Base-by-base conservation (phyloP, 2,888 invertebrate species). In the Creontiades dilutus region DNA sequence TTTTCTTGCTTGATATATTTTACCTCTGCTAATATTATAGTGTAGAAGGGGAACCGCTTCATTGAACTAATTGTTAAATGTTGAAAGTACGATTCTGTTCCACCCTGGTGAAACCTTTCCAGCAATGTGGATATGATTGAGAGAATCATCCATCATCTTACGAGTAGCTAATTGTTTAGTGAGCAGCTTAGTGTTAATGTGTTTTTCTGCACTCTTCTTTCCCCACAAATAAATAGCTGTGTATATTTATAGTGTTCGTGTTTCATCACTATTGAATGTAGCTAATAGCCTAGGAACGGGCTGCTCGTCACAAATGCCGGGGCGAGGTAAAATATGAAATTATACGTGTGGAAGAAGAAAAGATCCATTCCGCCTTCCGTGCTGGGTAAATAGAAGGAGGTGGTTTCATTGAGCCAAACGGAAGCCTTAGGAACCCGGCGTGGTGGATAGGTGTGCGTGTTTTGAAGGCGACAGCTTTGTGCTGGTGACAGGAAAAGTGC, bases 381-480 rank as follows among this genome's bases (percentile, higher is more conserved):
- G 57, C 57, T 16, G 7, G 57, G 57, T n/a, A 57, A 16, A 57
- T n/a, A n/a, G n/a, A 57, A 57, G 14, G 57, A 7, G 57, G 19
- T n/a, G 23, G 23, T 68, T 23, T 23, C 68, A 68, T 68, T 27
- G 23, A 68, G 68, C 68, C 68, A 68, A 68, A 68, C 23, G 5
- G 23, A 27, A 68, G 27, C 23, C 68, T 19, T 68, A 14, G 11
- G 68, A 23, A 19, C n/a, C 19, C n/a, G n/a, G 16, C 61, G 61
- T 5, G 27, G 23, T 7, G 68, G 68, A 12, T 5, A 68, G 68
- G 68, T 68, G 68, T 68, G 68, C 68, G 68, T 68, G 68, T 68
- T 68, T 57, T 12, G 19, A 19, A 19, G 68, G n/a, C 19, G 68
- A n/a, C 19, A 23, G n/a, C 23, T 68, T 23, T 19, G 68, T 68